phyloP scores from a whole-genome alignment of 1,140 invertebrate species.

The Piezodorus guildinii region DNA sequence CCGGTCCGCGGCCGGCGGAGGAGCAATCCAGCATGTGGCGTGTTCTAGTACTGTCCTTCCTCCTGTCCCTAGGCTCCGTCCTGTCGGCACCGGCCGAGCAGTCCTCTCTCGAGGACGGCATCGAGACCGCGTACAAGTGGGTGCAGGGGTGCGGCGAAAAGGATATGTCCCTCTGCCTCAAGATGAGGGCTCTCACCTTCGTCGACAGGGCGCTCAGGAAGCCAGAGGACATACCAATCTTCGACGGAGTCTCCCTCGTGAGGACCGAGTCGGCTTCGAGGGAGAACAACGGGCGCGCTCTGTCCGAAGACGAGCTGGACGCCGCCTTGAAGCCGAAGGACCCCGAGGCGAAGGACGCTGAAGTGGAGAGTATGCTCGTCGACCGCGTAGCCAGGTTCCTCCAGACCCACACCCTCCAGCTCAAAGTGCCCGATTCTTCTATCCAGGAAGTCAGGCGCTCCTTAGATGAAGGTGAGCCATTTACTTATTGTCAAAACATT shows the following conservation, averaged over 20 bases:
- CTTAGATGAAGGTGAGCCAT: constrained; percentile 41
- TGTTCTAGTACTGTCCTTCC: constrained; percentile 7
- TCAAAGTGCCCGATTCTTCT: constrained; percentile 56
- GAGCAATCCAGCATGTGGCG: neutral
- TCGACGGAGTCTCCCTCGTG: constrained; percentile 57
- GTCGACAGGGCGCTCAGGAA: constrained; percentile 45
- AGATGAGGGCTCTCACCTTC: constrained; percentile 51
- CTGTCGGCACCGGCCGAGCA: constrained; percentile 20
- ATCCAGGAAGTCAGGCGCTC: constrained; percentile 54
- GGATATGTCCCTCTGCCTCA: constrained; percentile 58
- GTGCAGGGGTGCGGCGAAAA: constrained; percentile 54
- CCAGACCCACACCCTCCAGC: constrained; percentile 62
- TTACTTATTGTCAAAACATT: too few relatives aligned
- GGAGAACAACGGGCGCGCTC: constrained; percentile 36
- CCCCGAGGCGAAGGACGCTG: constrained; percentile 55
- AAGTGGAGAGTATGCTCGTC: constrained; percentile 58
- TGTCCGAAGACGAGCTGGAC: constrained; percentile 41
- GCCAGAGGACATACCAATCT: constrained; percentile 40
- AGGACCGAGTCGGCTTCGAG: constrained; percentile 38
- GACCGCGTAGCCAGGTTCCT: constrained; percentile 62
- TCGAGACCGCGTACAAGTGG: constrained; percentile 47
- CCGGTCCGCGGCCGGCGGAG: neutral
- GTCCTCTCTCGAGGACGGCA: constrained; percentile 33
- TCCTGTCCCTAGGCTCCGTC: constrained; percentile 19
- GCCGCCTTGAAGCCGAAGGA: constrained; percentile 46